Evolutionary conservation across 1,140 invertebrate genomes (phyloP).

Genomic region (Ephestia elutella): DNA sequence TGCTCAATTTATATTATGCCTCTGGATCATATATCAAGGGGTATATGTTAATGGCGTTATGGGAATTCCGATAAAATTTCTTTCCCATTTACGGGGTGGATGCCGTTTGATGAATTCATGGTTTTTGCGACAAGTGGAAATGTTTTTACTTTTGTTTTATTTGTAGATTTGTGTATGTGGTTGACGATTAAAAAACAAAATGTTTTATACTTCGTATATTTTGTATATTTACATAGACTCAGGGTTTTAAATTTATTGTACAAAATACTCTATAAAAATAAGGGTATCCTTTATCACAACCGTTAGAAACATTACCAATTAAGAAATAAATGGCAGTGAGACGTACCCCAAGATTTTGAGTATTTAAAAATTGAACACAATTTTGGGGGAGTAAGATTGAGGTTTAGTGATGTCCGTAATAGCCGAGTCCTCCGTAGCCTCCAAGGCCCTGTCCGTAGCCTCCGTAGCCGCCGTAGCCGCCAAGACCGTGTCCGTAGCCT

Average conservation of each 20-base stretch:
- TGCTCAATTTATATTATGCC: conserved; percentile 4
- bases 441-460: conserved; percentile 39
- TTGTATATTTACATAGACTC: conserved; percentile 38
- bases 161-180: conserved; percentile 5
- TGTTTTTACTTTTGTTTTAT: background rate
- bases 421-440: conserved; percentile 30
- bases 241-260: conserved; percentile 26
- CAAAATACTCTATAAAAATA: conserved; percentile 18
- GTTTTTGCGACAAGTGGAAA: background rate
- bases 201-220: background rate
- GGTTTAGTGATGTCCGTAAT: conserved; percentile 44
- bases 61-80: background rate
- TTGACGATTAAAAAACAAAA: background rate
- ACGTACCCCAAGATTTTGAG: conserved; percentile 8
- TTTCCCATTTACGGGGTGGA: background rate
- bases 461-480: conserved; percentile 38
- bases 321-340: conserved; percentile 1
- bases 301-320: conserved; percentile 2
- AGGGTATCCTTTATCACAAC: conserved; percentile 4
- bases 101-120: background rate
- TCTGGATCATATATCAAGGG: conserved; percentile 6
- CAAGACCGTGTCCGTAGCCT: conserved; percentile 38
- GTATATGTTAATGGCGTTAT: conserved; percentile 6
- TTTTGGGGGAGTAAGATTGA: conserved; percentile 10
- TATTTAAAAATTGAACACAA: conserved; percentile 27